These are phyloP conservation scores for Pelvicachromis taeniatus DNA, from an alignment of 2,113 vertebrate genomes.

Conservation along the genomic window DNA sequence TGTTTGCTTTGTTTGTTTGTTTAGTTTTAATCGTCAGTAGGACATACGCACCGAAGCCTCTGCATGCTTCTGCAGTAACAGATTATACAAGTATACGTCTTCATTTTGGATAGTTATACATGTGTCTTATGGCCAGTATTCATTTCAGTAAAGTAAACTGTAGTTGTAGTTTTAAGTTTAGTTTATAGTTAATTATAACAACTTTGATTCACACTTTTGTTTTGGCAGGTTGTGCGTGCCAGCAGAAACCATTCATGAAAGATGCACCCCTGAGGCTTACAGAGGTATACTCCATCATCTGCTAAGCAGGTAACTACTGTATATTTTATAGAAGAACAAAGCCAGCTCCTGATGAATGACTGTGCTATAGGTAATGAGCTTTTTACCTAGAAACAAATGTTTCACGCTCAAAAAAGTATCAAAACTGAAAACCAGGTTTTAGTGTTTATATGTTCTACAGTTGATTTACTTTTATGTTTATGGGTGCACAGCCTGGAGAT, in stretches of 20 bases:
- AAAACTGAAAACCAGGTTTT: not conserved
- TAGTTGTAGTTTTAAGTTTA: not conserved
- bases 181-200: not conserved
- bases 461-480: not conserved
- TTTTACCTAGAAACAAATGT: not conserved
- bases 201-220: not conserved
- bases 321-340: not conserved
- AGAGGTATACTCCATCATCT: not conserved
- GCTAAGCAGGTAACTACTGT: not conserved
- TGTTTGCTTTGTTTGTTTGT: not conserved
- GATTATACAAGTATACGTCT: not conserved
- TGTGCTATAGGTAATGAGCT: not conserved
- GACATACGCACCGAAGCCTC: not conserved
- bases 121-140: not conserved
- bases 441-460: not conserved
- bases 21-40: not conserved
- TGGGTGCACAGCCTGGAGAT: slow-evolving; percentile 14
- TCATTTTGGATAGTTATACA: not conserved
- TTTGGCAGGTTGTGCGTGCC: not conserved
- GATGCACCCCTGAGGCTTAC: not conserved
- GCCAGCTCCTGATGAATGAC: not conserved
- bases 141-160: not conserved
- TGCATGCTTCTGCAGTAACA: not conserved
- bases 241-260: not conserved
- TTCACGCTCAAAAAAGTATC: not conserved